Percentiles rank a stretch among this genome's conserved stretches.
These are phyloP conservation scores for Paraplagusia blochii DNA, from an alignment of 2,113 vertebrate genomes.

Conservation along the genomic window DNA sequence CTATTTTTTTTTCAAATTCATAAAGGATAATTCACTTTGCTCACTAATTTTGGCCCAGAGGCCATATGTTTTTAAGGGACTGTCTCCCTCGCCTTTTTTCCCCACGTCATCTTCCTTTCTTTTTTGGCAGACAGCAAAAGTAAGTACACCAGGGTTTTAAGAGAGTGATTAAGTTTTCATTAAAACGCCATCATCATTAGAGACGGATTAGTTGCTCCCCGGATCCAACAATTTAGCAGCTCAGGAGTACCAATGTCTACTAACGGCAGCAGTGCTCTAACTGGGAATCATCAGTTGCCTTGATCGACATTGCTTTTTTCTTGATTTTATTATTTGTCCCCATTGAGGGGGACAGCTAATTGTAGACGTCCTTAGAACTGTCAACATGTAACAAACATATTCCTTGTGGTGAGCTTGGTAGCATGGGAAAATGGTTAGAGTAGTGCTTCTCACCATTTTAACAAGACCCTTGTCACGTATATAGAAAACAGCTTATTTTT, in stretches of 20 bases:
- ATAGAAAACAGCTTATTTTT: no score
- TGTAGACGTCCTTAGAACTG: not conserved
- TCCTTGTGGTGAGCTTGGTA: constrained; percentile 3
- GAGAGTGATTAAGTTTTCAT: constrained; percentile 72
- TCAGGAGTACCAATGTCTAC: constrained; percentile 65
- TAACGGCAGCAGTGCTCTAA: constrained; percentile 50
- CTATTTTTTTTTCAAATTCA: no score
- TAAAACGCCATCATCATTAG: constrained; percentile 77
- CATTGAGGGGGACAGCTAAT: not conserved
- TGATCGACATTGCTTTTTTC: not conserved
- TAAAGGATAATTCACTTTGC: no score
- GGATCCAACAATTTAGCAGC: constrained; percentile 49
- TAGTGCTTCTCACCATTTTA: not conserved
- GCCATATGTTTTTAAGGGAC: no score
- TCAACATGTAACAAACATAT: not conserved
- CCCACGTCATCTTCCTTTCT: constrained; percentile 17
- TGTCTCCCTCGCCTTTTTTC: not conserved
- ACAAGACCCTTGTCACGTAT: not conserved
- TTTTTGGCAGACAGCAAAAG: constrained; percentile 48
- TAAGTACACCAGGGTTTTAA: constrained; percentile 52
- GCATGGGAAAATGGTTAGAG: not conserved
- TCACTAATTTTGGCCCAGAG: no score
- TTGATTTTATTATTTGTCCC: not conserved
- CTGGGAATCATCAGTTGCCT: constrained; percentile 18
- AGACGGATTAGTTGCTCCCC: constrained; percentile 62